A percentile compares a stretch with the other conserved stretches of the same genome.
phyloP scores from a whole-genome alignment of 2,888 invertebrate species.

The Orthonychiurus folsomi region DNA sequence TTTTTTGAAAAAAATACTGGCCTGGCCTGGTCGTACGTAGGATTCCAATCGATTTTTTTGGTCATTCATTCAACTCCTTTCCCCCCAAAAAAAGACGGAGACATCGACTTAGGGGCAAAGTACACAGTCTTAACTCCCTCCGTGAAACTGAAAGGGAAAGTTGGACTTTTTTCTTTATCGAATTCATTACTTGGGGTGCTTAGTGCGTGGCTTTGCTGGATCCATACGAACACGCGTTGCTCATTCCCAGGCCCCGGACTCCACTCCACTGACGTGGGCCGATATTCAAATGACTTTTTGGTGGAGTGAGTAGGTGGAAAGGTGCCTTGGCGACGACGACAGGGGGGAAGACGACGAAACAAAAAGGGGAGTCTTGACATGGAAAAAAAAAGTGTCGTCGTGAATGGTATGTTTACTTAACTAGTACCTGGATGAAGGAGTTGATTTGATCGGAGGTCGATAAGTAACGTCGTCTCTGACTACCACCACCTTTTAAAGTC shows the following conservation, averaged over 20 bases:
- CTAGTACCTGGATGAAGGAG: background rate
- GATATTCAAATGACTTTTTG: too few species aligned
- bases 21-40: background rate
- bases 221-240: too few species aligned
- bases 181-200: background rate
- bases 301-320: too few species aligned
- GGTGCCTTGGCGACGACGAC: too few species aligned
- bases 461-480: background rate
- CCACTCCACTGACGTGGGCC: too few species aligned
- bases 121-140: background rate
- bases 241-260: too few species aligned
- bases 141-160: too few species aligned
- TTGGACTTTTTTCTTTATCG: background rate
- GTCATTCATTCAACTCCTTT: background rate
- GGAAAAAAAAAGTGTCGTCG: background rate
- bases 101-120: too few species aligned
- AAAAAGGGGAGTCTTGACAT: background rate
- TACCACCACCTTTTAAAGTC: background rate
- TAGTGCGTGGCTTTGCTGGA: too few species aligned
- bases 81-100: too few species aligned
- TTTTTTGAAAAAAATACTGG: background rate
- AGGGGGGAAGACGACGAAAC: too few species aligned
- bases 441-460: background rate
- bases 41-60: background rate
- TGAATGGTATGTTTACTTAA: background rate